Evolutionary conservation across 2,888 invertebrate genomes (phyloP), one percentile per base, ranked within the genome.

Genomic region (Synergus umbraculus): DNA sequence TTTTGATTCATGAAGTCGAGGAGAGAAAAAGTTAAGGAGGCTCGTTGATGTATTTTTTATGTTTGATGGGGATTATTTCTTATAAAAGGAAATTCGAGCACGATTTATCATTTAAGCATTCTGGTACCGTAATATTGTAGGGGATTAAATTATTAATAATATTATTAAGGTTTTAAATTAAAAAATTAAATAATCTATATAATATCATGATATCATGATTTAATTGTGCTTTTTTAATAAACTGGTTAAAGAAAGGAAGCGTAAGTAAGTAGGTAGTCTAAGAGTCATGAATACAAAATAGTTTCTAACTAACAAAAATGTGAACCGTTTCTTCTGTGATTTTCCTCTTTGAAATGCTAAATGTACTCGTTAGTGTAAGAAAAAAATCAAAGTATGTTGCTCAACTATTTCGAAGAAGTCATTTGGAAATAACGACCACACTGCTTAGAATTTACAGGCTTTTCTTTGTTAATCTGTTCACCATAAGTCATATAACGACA

Each of bases 321-420:
- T 46, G 12, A 67, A 46, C n/a, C 46, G 5, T 46, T 67, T 18
- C 22, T 67, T 22, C 67, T 46, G 10, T 67, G 44, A 67, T 67
- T 67, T 67, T 22, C 67, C 44, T 67, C 22, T 67, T 67, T 46
- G 44, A 67, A 67, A 13, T 44, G 41, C 22, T 22, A 46, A 44
- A 44, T 44, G 44, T 44, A 67, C 46, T 67, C 13, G 67, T 67
- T 67, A 67, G 18, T 44, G 22, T 22, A 67, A 44, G n/a, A 43
- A 41, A 67, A 67, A 66, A 44, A 44, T 67, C 1, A 29, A 67
- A 67, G 41, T 41, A 41, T n/a, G 44, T 67, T 44, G 46, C 22
- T 46, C 13, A 67, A 67, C 67, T 46, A 44, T 41, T 67, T 67
- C 67, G 67, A 67, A 67, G 67, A 67, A 67, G 67, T 67, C 44